A percentile compares a stretch with the other conserved stretches of the same genome.
Evolutionary conservation across 2,113 vertebrate genomes (phyloP).

Genomic region (Entomyzon cyanotis): DNA sequence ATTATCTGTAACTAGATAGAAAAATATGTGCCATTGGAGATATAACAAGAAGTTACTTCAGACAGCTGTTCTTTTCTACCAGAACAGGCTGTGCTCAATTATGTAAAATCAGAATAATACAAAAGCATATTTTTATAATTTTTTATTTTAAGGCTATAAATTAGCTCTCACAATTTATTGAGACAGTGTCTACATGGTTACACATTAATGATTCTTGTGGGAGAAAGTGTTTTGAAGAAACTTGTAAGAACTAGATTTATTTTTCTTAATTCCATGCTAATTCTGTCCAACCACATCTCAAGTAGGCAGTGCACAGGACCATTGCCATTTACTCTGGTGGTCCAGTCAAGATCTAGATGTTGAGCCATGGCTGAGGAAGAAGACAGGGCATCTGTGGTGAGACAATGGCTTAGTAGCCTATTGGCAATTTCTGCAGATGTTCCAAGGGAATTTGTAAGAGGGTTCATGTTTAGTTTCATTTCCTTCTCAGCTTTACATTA

Average conservation of each 20-base stretch:
- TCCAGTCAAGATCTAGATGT: background rate
- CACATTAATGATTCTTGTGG: background rate
- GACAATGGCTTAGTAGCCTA: background rate
- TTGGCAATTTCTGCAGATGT: background rate
- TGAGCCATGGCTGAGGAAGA: background rate
- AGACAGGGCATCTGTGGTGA: background rate
- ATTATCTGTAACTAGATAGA: constrained; percentile 31
- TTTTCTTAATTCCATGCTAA: background rate
- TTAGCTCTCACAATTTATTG: background rate
- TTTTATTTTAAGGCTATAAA: background rate
- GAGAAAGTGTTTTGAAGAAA: background rate
- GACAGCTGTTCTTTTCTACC: constrained; percentile 2
- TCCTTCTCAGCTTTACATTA: background rate
- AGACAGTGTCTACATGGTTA: background rate
- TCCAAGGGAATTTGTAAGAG: background rate
- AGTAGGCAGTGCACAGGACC: background rate
- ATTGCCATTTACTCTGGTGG: background rate
- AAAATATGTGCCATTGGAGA: background rate
- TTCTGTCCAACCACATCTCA: background rate
- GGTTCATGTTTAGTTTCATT: background rate
- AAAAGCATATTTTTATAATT: background rate
- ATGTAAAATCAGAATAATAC: background rate
- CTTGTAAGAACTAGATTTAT: background rate
- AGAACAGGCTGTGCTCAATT: constrained; percentile 1
- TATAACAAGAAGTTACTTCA: constrained; percentile 24